phyloP scores from a whole-genome alignment of 2,797 vertebrate genomes.

The Telmatherina bonti region DNA sequence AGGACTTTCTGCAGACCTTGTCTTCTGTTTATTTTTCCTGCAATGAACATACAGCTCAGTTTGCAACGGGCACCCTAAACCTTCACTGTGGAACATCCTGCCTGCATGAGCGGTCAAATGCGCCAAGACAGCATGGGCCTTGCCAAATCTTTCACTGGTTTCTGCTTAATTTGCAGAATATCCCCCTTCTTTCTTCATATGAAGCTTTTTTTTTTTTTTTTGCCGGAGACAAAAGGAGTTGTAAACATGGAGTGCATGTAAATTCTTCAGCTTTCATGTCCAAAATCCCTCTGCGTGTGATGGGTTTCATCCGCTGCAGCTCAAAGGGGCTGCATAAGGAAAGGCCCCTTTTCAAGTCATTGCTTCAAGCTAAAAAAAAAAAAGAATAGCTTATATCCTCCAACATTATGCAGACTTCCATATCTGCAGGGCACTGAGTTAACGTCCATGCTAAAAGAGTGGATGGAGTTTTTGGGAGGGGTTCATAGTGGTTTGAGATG shows the following conservation, averaged over 20 bases:
- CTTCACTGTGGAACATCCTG: constrained; percentile 74
- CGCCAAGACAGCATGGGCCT: constrained; percentile 54
- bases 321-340: constrained; percentile 37
- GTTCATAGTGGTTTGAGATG: constrained; percentile 27
- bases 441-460: constrained; percentile 53
- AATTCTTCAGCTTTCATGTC: constrained; percentile 61
- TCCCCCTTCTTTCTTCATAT: constrained; percentile 34
- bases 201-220: constrained; percentile 17
- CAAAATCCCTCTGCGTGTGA: constrained; percentile 63
- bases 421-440: constrained; percentile 63
- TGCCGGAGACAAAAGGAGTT: constrained; percentile 55
- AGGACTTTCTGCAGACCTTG: constrained; percentile 65
- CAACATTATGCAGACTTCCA: constrained; percentile 68
- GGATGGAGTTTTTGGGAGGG: constrained; percentile 37
- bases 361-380: constrained; percentile 41
- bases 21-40: constrained; percentile 81
- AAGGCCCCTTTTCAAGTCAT: constrained; percentile 55
- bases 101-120: constrained; percentile 65
- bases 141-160: constrained; percentile 59
- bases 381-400: constrained; percentile 63
- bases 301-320: constrained; percentile 47
- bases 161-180: constrained; percentile 68
- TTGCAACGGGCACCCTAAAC: constrained; percentile 78
- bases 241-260: constrained; percentile 61
- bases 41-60: constrained; percentile 73